phyloP scores from a whole-genome alignment of 2,113 vertebrate species.

The Phylloscopus whistleri region DNA sequence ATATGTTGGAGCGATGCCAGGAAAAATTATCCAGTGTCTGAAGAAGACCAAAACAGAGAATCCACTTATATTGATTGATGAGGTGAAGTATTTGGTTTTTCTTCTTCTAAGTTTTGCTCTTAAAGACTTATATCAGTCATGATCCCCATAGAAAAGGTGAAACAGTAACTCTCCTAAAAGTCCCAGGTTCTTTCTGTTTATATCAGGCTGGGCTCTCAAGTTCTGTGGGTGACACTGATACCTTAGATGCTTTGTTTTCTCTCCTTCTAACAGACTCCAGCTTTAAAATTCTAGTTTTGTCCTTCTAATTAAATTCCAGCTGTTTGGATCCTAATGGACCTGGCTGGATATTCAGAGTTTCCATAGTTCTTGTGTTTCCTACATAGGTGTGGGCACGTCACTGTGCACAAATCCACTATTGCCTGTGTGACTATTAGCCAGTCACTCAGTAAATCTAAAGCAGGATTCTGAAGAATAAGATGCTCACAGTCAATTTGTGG shows the following conservation, averaged over 20 bases:
- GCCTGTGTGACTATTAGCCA: not conserved
- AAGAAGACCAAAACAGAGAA: constrained; percentile 99
- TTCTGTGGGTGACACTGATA: not conserved
- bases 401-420: not conserved
- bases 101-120: not conserved
- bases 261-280: not conserved
- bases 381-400: fast-evolving
- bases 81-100: constrained; percentile 73
- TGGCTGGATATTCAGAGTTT: not conserved
- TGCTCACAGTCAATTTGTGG: not conserved
- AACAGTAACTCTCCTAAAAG: not conserved
- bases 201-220: not conserved
- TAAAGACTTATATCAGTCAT: not conserved
- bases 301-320: not conserved
- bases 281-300: not conserved
- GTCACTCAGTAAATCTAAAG: not conserved
- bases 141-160: not conserved
- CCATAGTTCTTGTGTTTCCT: not conserved
- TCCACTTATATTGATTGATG: constrained; percentile 92
- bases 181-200: not conserved
- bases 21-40: constrained; percentile 97
- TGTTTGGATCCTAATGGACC: not conserved
- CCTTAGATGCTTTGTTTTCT: not conserved
- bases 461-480: not conserved
- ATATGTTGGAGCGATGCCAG: constrained; percentile 97